Percentiles rank a stretch among this genome's conserved stretches.
These are phyloP conservation scores for Metaphire vulgaris DNA, from an alignment of 1,140 invertebrate species.

Conservation along the genomic window DNA sequence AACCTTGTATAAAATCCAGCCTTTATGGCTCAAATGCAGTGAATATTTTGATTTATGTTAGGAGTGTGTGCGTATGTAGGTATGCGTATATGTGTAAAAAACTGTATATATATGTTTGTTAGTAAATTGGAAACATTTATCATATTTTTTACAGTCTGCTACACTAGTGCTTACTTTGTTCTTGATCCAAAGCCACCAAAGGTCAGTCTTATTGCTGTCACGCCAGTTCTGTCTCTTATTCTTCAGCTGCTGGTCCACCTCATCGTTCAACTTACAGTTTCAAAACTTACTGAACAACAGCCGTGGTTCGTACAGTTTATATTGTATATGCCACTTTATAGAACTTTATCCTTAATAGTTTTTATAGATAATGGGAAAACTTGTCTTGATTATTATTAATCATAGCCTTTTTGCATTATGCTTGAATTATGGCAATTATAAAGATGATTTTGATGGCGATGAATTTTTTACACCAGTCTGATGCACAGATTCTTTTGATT, in stretches of 20 bases:
- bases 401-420: too few relatives aligned
- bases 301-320: constrained; percentile 62
- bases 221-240: constrained; percentile 55
- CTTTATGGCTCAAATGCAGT: too few relatives aligned
- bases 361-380: not conserved
- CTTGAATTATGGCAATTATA: too few relatives aligned
- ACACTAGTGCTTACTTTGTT: constrained; percentile 61
- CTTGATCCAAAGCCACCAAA: constrained; percentile 61
- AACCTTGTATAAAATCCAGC: too few relatives aligned
- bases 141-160: constrained; percentile 52
- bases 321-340: not conserved
- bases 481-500: too few relatives aligned
- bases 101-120: too few relatives aligned
- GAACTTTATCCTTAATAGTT: not conserved
- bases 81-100: too few relatives aligned
- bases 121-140: too few relatives aligned
- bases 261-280: constrained; percentile 61
- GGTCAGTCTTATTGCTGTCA: constrained; percentile 58
- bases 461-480: too few relatives aligned
- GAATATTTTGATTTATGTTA: too few relatives aligned
- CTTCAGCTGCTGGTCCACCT: constrained; percentile 67
- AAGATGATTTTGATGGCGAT: too few relatives aligned
- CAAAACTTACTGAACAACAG: constrained; percentile 61
- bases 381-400: not conserved
- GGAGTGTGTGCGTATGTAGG: too few relatives aligned